phyloP scores from a whole-genome alignment of 2,888 invertebrate species.

The Leucophora obtusa region DNA sequence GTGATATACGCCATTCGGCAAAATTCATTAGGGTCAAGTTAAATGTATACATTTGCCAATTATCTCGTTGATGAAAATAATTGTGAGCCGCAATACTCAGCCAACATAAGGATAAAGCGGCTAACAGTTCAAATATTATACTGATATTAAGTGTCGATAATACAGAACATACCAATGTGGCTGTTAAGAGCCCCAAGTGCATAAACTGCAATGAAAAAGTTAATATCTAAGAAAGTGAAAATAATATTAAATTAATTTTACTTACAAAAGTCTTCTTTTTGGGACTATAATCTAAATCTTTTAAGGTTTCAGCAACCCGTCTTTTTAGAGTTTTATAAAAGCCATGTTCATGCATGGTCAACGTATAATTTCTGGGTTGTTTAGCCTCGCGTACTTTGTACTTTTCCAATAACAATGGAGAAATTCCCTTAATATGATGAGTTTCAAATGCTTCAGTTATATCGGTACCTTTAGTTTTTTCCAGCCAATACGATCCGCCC shows the following conservation, averaged over 20 bases:
- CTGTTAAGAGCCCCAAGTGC: slow-evolving; percentile 72
- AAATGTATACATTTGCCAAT: slow-evolving; percentile 88
- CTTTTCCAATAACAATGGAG: slow-evolving; percentile 81
- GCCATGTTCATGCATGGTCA: slow-evolving; percentile 85
- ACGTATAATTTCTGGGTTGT: slow-evolving; percentile 83
- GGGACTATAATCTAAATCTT: slow-evolving; percentile 79
- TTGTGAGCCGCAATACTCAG: slow-evolving; percentile 84
- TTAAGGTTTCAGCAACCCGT: slow-evolving; percentile 80
- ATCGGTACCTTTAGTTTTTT: slow-evolving; percentile 85
- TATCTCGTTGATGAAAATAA: slow-evolving; percentile 86
- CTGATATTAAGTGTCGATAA: slow-evolving; percentile 72
- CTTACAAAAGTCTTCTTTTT: slow-evolving; percentile 57
- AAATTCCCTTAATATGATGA: slow-evolving; percentile 81
- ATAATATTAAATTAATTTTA: background rate
- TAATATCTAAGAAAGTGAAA: background rate
- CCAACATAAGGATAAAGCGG: slow-evolving; percentile 82
- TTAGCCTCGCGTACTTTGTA: slow-evolving; percentile 83
- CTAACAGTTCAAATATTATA: slow-evolving; percentile 73
- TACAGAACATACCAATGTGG: slow-evolving; percentile 71
- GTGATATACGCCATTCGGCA: slow-evolving; percentile 86
- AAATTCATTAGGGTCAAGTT: slow-evolving; percentile 82
- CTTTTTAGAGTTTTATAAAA: slow-evolving; percentile 86
- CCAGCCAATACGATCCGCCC: slow-evolving; percentile 88
- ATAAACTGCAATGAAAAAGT: slow-evolving; percentile 65
- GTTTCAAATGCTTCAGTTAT: slow-evolving; percentile 89